Base-by-base conservation (phyloP, 2,797 vertebrate species). In the Antennarius maculatus region DNA sequence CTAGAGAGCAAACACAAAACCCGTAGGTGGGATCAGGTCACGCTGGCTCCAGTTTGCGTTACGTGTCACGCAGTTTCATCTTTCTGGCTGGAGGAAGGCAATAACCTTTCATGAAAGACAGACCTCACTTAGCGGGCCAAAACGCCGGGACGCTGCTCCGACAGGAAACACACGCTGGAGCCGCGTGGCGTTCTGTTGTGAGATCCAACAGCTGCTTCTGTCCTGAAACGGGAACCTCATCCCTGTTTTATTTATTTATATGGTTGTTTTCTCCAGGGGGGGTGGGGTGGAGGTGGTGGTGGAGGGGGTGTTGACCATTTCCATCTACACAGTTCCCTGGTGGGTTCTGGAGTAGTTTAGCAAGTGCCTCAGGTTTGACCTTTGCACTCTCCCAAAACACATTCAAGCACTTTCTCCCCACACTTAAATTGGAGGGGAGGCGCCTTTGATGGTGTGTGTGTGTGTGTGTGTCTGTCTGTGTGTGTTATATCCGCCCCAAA, bases 361-460 rank as follows among this genome's bases (percentile, higher is more conserved):
- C 18, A 18, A 77, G 73, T 46, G 60, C 53, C 39, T 59, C 39
- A 0, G 54, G 41, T 68, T 86, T 75, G 23, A 84, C 69, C 68
- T 76, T 80, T 83, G 53, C 53, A 41, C 34, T 13, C 31, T 23
- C n/a, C 15, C 3, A 27, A 37, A 59, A 46, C 37, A 68, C 50
- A 46, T 23, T 49, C 51, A 41, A 6, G 12, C 39, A 57, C 47
- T 53, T 11, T 43, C 41, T 17, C 47, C 45, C 15, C 63, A 70
- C 65, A 60, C 53, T 72, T 15, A 74, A 58, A 72, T 41, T 10
- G 34, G 43, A 39, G 69, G 84, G 76, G 63, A 79, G 64, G 81
- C 76, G 13, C 71, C 73, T 88, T 77, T 90, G 84, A 90, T 85
- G 52, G 71, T 54, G 77, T 88, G 23, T 23, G 23, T 23, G 23